Evolutionary conservation across 2,113 vertebrate genomes (phyloP).

Genomic region (Pterophyllum scalare): DNA sequence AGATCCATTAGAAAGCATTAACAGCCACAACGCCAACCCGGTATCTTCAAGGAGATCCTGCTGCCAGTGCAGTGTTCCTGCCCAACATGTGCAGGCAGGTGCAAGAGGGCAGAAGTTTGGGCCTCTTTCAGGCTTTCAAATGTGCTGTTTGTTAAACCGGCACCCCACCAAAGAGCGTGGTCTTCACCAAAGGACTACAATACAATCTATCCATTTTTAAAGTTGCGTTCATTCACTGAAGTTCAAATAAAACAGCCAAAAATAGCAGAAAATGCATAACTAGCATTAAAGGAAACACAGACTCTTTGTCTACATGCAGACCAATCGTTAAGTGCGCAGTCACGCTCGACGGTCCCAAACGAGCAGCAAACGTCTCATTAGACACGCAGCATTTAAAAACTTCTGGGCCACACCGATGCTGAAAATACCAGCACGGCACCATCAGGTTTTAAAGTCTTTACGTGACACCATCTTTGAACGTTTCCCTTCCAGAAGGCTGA

Average conservation of each 20-base stretch:
- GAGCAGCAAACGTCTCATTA: not conserved
- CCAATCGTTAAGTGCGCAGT: not conserved
- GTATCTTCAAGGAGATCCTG: not conserved
- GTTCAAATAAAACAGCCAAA: not conserved
- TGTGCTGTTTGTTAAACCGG: rapidly evolving
- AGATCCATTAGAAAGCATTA: constrained; percentile 15
- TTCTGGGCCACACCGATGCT: not conserved
- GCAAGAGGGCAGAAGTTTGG: not conserved
- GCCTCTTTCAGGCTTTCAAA: not conserved
- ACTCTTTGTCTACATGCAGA: not conserved
- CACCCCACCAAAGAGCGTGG: not conserved
- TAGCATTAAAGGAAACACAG: not conserved
- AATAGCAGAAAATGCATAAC: not conserved
- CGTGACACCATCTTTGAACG: not conserved
- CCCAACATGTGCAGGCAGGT: not conserved
- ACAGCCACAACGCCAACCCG: not conserved
- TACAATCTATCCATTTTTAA: not conserved
- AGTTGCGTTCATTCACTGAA: no score
- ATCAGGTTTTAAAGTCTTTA: rapidly evolving
- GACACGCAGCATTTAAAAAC: not conserved
- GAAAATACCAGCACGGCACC: not conserved
- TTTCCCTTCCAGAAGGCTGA: not conserved
- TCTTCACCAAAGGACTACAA: not conserved
- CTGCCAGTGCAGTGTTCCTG: not conserved
- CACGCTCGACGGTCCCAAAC: not conserved